Evolutionary conservation across 1,140 invertebrate species (phyloP), one percentile per base, ranked within the genome.

Genomic region (Asobara japonica): DNA sequence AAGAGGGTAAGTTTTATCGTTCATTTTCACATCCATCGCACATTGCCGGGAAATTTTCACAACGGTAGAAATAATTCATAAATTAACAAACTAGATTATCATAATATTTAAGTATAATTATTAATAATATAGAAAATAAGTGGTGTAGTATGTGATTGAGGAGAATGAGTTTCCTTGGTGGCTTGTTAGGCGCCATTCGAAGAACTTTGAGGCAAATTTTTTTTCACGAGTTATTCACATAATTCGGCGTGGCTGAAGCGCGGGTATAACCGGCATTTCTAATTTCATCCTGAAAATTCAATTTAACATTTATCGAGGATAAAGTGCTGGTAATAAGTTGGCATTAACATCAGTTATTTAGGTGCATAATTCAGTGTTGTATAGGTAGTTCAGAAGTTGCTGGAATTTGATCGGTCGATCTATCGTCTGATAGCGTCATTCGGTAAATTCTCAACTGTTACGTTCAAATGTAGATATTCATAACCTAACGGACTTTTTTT

Each of bases 11-110:
- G 88, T 90, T 89, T 86, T 89, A 91, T 91, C 91, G 88, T 84
- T 82, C 88, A 89, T 89, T 90, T 89, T 89, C 90, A 88, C 88
- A 85, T 89, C 89, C 90, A 91, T 92, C 90, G 84, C 78, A 82
- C 84, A 87, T 89, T 89, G 83, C 88, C 88, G 86, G 82, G 80
- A 88, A 86, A 87, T 89, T 90, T 89, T 82, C 83, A 87, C 83
- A 82, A 77, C 65, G 79, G 79, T 82, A 74, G 86, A 86, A 83
- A 76, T 74, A 78, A 84, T 27, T 56, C 20, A 56, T 56, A 25
- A 10, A 56, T 56, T 56, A 56, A 25, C 18, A 20, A 56, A 56
- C 1, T 1, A 7, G 1, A 25, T 22, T 56, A 56, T 56, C 13
- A 5, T 1, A 16, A 45, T 56, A 56, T 56, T 56, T 56, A 13